Percentiles rank a stretch among this genome's conserved stretches.
These are phyloP conservation scores for Epinephelus lanceolatus DNA, from an alignment of 2,113 vertebrate species.

Conservation along the genomic window DNA sequence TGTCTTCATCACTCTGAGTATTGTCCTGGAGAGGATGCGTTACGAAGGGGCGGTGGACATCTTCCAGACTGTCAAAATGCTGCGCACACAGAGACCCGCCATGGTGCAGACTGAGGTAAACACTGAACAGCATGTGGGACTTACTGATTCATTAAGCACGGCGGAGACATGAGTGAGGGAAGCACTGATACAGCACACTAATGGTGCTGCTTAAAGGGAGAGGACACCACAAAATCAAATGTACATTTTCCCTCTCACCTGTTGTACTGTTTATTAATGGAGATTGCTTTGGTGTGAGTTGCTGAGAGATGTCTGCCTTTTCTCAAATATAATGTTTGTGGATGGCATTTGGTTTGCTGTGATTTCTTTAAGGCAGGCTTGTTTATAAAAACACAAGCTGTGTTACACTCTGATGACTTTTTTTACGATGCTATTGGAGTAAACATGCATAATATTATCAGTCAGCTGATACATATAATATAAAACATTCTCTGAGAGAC, in stretches of 20 bases:
- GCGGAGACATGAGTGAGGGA: not conserved
- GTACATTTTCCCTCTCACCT: too few relatives aligned
- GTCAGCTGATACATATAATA: not conserved
- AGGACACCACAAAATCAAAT: too few relatives aligned
- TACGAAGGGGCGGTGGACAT: slow-evolving; percentile 99
- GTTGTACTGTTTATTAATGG: not conserved
- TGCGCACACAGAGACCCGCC: slow-evolving; percentile 96
- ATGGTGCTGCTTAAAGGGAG: not conserved
- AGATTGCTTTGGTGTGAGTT: too few relatives aligned
- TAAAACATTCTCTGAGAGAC: not conserved
- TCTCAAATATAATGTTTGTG: too few relatives aligned
- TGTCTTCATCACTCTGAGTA: slow-evolving; percentile 97
- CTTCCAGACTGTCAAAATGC: slow-evolving; percentile 99
- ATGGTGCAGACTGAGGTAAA: slow-evolving; percentile 98
- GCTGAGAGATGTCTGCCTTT: too few relatives aligned
- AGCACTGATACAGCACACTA: not conserved
- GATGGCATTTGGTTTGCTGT: too few relatives aligned
- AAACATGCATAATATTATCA: not conserved
- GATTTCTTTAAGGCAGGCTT: too few relatives aligned
- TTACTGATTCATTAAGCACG: slow-evolving; percentile 1
- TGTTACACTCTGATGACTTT: too few relatives aligned
- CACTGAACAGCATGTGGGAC: slow-evolving; percentile 2
- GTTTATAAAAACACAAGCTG: too few relatives aligned
- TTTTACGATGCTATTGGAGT: not conserved
- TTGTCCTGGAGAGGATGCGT: slow-evolving; percentile 98